Conservation (phyloP, 1,140 invertebrate species). For the Calephelis virginiensis region DNA sequence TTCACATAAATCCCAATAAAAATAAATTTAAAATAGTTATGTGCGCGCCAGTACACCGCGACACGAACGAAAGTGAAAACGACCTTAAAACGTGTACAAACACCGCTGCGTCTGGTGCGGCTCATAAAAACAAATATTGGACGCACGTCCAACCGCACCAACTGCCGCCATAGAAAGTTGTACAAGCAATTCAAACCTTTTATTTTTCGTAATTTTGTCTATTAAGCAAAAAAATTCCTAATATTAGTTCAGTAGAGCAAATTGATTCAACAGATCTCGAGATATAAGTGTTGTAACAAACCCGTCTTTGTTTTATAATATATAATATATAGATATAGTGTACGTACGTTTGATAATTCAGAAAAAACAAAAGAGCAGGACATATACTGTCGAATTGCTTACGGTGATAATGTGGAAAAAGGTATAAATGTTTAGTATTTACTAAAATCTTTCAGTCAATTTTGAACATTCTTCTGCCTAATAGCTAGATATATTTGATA, state of each 20-base stretch:
- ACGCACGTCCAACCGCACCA: constrained; percentile 34
- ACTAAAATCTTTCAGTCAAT: no score
- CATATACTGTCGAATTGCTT: no score
- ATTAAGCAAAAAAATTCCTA: constrained; percentile 7
- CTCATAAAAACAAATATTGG: constrained; percentile 62
- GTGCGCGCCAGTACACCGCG: constrained; percentile 13
- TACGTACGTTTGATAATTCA: no score
- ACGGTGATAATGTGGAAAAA: no score
- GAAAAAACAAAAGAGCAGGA: no score
- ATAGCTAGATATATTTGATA: no score
- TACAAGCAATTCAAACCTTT: constrained; percentile 14
- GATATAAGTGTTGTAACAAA: no score
- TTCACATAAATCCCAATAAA: background rate
- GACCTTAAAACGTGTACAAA: constrained; percentile 58
- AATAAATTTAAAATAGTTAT: background rate
- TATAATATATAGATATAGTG: no score
- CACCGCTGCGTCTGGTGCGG: constrained; percentile 37
- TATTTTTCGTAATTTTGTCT: constrained; percentile 19
- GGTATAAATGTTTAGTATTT: no score
- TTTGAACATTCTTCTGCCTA: no score
- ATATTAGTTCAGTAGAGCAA: constrained; percentile 11
- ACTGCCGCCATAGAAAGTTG: constrained; percentile 50
- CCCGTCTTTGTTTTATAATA: no score
- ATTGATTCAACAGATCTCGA: no score
- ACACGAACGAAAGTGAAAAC: constrained; percentile 55